Conservation (phyloP, 2,797 vertebrate species). For the Chaenodraco wilsoni region DNA sequence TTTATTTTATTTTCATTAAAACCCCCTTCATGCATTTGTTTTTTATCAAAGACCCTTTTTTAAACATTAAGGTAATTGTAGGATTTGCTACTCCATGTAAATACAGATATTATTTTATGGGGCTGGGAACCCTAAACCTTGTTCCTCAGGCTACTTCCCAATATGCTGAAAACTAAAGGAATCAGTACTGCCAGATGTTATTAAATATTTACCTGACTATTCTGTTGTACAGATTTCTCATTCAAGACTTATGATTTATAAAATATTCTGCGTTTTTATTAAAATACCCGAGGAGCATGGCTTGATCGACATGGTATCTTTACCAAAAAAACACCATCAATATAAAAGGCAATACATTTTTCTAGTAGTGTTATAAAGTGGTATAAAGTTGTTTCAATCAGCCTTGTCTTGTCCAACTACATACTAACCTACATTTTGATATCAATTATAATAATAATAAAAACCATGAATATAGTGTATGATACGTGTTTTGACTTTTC, state of each 20-base stretch:
- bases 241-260: not conserved
- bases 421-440: not conserved
- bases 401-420: not conserved
- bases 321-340: not conserved
- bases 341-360: not conserved
- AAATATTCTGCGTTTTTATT: not conserved
- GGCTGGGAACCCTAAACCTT: no score
- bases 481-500: not conserved
- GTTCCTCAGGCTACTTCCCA: no score
- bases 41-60: no score
- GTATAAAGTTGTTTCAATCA: not conserved
- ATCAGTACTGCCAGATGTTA: no score
- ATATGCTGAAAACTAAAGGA: no score
- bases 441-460: not conserved
- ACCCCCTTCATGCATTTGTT: no score
- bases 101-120: no score
- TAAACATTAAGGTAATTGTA: no score
- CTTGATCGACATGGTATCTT: not conserved
- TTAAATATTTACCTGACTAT: not conserved
- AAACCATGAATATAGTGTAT: not conserved
- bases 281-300: not conserved
- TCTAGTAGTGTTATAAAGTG: not conserved
- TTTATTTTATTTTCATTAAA: no score
- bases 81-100: no score
- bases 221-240: not conserved